These are phyloP conservation scores for Darevskia mixta DNA, from an alignment of 2,797 vertebrate species.

Conservation along the genomic window DNA sequence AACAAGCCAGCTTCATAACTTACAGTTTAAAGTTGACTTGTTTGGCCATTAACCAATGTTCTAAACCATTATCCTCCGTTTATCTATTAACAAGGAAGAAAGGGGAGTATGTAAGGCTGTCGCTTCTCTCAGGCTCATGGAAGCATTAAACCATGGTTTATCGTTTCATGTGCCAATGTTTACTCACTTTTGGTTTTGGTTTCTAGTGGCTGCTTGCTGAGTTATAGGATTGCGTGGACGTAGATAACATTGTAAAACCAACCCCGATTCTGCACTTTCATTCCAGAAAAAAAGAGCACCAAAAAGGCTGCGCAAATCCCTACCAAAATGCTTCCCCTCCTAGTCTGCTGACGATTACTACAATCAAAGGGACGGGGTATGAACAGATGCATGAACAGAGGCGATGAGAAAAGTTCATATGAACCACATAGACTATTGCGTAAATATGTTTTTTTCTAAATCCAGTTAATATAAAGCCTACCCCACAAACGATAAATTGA, in stretches of 20 bases:
- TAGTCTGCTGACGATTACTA: conserved; percentile 57
- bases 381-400: conserved; percentile 74
- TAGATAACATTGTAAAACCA: conserved; percentile 71
- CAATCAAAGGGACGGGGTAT: conserved; percentile 62
- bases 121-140: neutral
- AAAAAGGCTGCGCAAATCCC: conserved; percentile 57
- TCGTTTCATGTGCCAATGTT: conserved; percentile 52
- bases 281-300: conserved; percentile 78
- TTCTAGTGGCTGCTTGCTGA: conserved; percentile 80
- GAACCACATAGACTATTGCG: conserved; percentile 76
- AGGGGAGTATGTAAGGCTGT: neutral
- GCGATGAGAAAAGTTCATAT: conserved; percentile 74
- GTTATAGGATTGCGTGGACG: conserved; percentile 75
- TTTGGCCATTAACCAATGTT: neutral
- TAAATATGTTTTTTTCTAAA: conserved; percentile 71
- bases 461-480: conserved; percentile 77
- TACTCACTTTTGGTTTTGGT: neutral
- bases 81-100: neutral
- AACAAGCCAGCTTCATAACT: neutral
- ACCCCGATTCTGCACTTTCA: conserved; percentile 79
- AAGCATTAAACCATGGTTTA: conserved; percentile 26
- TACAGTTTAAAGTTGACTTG: no score
- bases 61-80: neutral
- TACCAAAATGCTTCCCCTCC: conserved; percentile 51
- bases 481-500: conserved; percentile 77